Evolutionary conservation across 2,113 vertebrate genomes (phyloP), one percentile per base, ranked within the genome.

Genomic region (Micronycteris hirsuta): DNA sequence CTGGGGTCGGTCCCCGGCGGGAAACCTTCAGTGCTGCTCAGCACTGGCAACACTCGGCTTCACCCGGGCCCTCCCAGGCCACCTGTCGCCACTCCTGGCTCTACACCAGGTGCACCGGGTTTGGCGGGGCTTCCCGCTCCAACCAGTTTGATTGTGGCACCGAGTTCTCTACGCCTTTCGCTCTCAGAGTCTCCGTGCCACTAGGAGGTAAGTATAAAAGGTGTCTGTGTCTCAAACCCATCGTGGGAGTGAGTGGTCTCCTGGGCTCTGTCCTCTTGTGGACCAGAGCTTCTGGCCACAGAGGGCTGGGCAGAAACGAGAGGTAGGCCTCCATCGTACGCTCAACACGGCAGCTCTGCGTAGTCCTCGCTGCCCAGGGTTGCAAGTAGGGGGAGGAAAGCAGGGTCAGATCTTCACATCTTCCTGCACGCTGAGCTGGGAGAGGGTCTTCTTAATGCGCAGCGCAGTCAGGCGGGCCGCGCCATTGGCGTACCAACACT

Each of bases 381-480:
- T 89, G 95, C 56, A 33, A 49, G 94, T 61, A 33, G 52, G 41
- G 54, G 61, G 54, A 81, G 89, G 49, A 67, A 65, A n/a, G 68
- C 88, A 91, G 61, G 76, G 63, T n/a, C 98, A 99, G 97, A 99
- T 99, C 98, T 99, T 99, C 96, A 99, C 98, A 52, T 99, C 99
- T 97, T 99, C 99, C 98, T 99, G 99, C 97, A 99, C 98, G 1
- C 99, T 99, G 98, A 99, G 99, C 98, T 99, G 99, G 0, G 99
- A 99, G 22, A 99, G 99, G 11, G 99, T 99, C 98, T 99, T 99
- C 99, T 99, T 99, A 80, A 99, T 99, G 98, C 99, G 99, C 95
- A 99, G 99, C 3, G 99, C 99, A 0, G 99, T 99, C 83, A 99
- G 98, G 1, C 99, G 98, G 43, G 99, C 99, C 0, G 99, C 99